Evolutionary conservation across 2,113 vertebrate genomes (phyloP).

Genomic region (Pipra filicauda): DNA sequence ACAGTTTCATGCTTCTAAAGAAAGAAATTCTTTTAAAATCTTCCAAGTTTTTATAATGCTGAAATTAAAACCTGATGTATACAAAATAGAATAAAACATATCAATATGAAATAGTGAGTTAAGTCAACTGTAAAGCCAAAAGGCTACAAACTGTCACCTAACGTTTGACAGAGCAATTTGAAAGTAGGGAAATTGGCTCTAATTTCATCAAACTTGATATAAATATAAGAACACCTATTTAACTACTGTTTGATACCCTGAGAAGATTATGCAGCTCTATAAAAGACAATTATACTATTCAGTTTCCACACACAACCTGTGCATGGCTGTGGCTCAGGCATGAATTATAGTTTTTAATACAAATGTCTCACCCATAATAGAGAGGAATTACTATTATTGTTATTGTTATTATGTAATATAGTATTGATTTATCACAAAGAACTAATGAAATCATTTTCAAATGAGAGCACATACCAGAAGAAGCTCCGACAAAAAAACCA

Average conservation of each 20-base stretch:
- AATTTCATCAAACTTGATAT: background rate
- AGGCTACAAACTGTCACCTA: background rate
- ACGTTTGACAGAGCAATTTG: background rate
- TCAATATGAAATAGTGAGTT: background rate
- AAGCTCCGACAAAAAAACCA: background rate
- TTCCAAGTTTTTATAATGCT: background rate
- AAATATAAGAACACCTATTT: background rate
- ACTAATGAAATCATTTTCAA: background rate
- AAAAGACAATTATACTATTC: background rate
- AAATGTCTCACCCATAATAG: background rate
- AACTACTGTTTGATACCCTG: background rate
- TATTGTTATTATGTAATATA: background rate
- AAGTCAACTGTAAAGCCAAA: conserved; percentile 1
- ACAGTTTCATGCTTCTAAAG: conserved; percentile 7
- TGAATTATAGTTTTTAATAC: background rate
- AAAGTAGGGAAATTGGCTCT: background rate
- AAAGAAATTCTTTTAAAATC: conserved; percentile 27
- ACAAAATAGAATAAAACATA: background rate
- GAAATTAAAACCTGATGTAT: conserved; percentile 9
- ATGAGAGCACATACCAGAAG: background rate
- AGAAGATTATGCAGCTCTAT: background rate
- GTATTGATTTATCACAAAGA: background rate
- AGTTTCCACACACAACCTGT: background rate
- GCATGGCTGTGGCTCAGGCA: background rate
- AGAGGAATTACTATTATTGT: background rate